Conservation (phyloP, 1,140 invertebrate genomes). For the Caenorhabditis inopinata region DNA sequence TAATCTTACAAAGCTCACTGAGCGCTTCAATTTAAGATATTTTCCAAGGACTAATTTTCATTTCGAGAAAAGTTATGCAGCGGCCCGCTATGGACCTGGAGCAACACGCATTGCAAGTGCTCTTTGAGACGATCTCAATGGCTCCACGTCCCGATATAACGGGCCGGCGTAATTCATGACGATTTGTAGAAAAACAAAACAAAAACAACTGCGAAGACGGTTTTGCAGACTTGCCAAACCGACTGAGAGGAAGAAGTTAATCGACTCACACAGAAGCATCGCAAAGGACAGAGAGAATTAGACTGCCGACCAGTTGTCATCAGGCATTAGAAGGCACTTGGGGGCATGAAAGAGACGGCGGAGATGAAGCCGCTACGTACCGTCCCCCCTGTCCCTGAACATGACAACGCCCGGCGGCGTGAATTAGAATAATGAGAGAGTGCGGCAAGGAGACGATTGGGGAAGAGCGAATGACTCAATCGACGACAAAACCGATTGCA, state of each 20-base stretch:
- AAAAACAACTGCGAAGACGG: neutral
- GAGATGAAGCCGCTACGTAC: neutral
- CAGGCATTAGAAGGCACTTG: constrained; percentile 17
- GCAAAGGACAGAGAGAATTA: neutral
- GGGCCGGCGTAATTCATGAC: no score
- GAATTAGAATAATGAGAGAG: constrained; percentile 24
- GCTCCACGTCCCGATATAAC: no score
- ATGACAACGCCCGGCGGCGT: neutral
- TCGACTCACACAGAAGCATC: neutral
- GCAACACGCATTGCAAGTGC: no score
- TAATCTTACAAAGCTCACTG: no score
- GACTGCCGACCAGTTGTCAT: constrained; percentile 21
- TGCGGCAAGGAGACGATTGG: neutral
- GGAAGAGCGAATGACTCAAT: neutral
- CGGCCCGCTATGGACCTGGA: no score
- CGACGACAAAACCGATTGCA: constrained; percentile 12
- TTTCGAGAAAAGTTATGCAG: no score
- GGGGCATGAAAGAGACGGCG: neutral
- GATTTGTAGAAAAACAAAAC: neutral
- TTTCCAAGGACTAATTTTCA: no score
- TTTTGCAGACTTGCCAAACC: neutral
- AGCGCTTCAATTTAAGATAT: no score
- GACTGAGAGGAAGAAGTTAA: neutral
- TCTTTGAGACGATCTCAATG: no score
- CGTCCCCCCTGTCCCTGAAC: no score